Base-by-base conservation (phyloP, 2,797 vertebrate genomes). In the Acanthis flammea region DNA sequence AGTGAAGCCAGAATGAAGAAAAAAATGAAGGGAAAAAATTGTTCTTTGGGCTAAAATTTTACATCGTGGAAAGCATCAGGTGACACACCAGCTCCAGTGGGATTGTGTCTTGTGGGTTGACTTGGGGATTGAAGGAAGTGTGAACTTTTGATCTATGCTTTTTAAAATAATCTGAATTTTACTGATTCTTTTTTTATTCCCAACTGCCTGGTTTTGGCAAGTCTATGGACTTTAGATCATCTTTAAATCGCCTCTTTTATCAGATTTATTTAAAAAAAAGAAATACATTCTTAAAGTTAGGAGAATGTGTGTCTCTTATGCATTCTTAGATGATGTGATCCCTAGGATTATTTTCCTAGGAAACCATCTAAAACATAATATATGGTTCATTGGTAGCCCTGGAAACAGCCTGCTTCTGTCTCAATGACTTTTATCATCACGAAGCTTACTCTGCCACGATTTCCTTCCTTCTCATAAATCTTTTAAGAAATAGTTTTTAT, bases 321-420 rank as follows among this genome's bases (percentile, higher is more conserved):
- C 24, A 33, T 60, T 67, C 39, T 68, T 45, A 89, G 70, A 72
- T 5, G 3, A 84, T 41, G 31, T 55, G 80, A 89, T 86, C 37
- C 12, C 41, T 81, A 25, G 70, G 83, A 81, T 94, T 95, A 79
- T 94, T 95, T 96, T 92, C 84, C 77, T 93, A 73, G 92, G 95
- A 94, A 85, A 72, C 74, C 77, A 73, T 88, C 76, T 65, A 92
- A 88, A 92, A 39, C 28, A 78, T 82, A 94, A 77, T 92, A 80
- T 88, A 58, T 86, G 24, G 79, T 86, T 96, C 83, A 66, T 31
- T 88, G 86, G 92, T 96, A 94, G 80, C 70, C 90, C 62, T 94
- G 90, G 93, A 93, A 93, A 92, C 92, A 81, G 76, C 14, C 51
- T 93, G 55, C 31, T 86, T 86, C 62, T 62, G 19, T 83, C 91